phyloP scores from a whole-genome alignment of 2,797 vertebrate genomes.

The Silurus lanzhouensis region DNA sequence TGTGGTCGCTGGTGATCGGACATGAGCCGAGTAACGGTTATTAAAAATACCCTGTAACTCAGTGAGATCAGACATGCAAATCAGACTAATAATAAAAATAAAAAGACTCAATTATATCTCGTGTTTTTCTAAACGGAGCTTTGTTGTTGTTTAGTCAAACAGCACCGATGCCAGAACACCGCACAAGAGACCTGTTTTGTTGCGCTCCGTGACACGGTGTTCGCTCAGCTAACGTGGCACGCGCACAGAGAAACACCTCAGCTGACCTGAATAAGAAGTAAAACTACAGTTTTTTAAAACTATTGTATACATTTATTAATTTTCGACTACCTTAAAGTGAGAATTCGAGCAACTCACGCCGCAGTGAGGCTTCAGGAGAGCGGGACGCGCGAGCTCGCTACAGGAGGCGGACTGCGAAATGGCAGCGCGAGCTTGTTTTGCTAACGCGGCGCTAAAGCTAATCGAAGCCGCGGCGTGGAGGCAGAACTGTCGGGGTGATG shows the following conservation, averaged over 20 bases:
- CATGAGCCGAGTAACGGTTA: neutral
- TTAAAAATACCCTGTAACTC: neutral
- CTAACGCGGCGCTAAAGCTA: slow-evolving; percentile 25
- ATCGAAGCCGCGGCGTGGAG: slow-evolving; percentile 20
- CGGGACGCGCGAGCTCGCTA: neutral
- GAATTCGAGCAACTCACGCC: no score
- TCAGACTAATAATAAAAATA: neutral
- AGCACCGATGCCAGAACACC: neutral
- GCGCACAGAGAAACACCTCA: neutral
- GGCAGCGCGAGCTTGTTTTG: slow-evolving; percentile 38
- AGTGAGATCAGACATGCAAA: neutral
- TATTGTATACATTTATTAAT: no score
- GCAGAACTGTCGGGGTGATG: neutral
- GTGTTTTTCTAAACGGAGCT: neutral
- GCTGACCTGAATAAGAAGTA: neutral
- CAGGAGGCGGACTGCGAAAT: neutral
- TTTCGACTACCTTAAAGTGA: no score
- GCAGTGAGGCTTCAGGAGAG: neutral
- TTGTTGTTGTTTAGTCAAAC: neutral
- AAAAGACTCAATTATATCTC: no score
- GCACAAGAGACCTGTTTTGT: neutral
- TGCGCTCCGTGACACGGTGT: neutral
- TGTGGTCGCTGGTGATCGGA: neutral
- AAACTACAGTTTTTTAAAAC: no score
- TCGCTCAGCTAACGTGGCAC: slow-evolving; percentile 5